These are phyloP conservation scores for Drosophila setifemur DNA, from an alignment of 1,140 invertebrate genomes.

Conservation along the genomic window DNA sequence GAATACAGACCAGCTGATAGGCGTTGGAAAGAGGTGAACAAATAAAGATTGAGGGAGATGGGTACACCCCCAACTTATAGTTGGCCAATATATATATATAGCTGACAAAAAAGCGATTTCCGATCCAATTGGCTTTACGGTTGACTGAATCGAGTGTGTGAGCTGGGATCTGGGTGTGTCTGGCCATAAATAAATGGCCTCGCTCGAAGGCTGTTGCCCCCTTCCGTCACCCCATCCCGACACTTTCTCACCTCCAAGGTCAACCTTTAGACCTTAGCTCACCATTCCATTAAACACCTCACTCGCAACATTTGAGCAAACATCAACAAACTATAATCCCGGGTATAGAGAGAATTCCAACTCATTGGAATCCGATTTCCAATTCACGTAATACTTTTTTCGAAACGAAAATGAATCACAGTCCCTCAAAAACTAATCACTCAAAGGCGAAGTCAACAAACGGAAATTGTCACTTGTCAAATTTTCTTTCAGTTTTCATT, in stretches of 20 bases:
- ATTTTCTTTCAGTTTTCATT: slow-evolving; percentile 46
- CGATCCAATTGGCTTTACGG: slow-evolving; percentile 61
- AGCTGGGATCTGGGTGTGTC: slow-evolving; percentile 52
- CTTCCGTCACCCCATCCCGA: neutral
- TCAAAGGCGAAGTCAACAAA: slow-evolving; percentile 51
- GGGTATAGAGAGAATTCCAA: slow-evolving; percentile 14
- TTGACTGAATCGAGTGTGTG: slow-evolving; percentile 41
- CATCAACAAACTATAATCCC: slow-evolving; percentile 27
- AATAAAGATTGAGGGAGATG: neutral
- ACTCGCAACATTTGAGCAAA: slow-evolving; percentile 51
- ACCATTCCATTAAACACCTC: slow-evolving; percentile 16
- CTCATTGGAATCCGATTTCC: slow-evolving; percentile 26
- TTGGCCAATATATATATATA: slow-evolving; percentile 13
- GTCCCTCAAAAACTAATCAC: slow-evolving; percentile 36
- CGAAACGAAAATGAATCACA: slow-evolving; percentile 62
- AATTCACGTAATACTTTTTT: slow-evolving; percentile 57
- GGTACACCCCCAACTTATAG: slow-evolving; percentile 5
- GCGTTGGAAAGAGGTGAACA: neutral
- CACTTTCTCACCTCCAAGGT: slow-evolving; percentile 36
- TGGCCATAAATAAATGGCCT: slow-evolving; percentile 26
- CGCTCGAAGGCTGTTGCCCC: slow-evolving; percentile 16
- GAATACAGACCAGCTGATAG: slow-evolving; percentile 56
- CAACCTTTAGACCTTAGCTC: slow-evolving; percentile 23
- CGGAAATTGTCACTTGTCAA: slow-evolving; percentile 78
- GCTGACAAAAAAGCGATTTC: slow-evolving; percentile 58